Percentiles rank a stretch among this genome's conserved stretches.
Conservation (phyloP, 64 coral and sea anemone species). For the Porites lutea region DNA sequence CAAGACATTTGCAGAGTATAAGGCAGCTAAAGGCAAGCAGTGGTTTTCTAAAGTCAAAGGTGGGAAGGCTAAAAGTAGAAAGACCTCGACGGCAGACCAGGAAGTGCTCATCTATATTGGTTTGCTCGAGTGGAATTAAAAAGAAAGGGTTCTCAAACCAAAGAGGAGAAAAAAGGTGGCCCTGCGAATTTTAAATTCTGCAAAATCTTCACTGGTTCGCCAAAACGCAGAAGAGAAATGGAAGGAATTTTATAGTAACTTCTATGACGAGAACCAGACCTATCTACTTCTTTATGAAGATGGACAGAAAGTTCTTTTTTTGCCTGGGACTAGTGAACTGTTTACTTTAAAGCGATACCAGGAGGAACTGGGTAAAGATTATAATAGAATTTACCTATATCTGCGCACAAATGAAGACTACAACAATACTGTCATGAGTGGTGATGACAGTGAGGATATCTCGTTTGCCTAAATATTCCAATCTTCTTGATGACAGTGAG, state of each 20-base stretch:
- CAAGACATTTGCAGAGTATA: conserved; percentile 2
- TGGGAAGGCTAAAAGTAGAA: conserved; percentile 1
- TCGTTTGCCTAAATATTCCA: not conserved
- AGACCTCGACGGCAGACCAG: not conserved
- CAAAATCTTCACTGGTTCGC: conserved; percentile 1
- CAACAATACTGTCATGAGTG: conserved; percentile 13
- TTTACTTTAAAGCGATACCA: conserved; percentile 50
- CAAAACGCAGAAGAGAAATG: conserved; percentile 61
- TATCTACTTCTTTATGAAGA: conserved; percentile 70
- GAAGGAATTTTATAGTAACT: conserved; percentile 65
- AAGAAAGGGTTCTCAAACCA: too few species aligned
- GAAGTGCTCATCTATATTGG: too few species aligned
- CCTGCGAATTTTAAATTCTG: conserved; percentile 28
- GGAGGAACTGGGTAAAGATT: conserved; percentile 79
- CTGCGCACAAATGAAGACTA: conserved; percentile 72
- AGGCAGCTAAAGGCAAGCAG: conserved; percentile 1
- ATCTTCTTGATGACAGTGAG: too few species aligned
- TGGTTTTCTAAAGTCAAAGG: not conserved
- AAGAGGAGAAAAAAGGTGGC: conserved; percentile 18
- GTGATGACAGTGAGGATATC: conserved; percentile 23
- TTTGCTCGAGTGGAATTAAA: too few species aligned
- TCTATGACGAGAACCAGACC: conserved; percentile 39
- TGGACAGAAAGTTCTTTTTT: conserved; percentile 57
- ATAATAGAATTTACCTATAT: conserved; percentile 68
- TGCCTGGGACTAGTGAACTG: conserved; percentile 53